Base-by-base conservation (phyloP, 2,113 vertebrate species). In the Microcebus tavaratra region DNA sequence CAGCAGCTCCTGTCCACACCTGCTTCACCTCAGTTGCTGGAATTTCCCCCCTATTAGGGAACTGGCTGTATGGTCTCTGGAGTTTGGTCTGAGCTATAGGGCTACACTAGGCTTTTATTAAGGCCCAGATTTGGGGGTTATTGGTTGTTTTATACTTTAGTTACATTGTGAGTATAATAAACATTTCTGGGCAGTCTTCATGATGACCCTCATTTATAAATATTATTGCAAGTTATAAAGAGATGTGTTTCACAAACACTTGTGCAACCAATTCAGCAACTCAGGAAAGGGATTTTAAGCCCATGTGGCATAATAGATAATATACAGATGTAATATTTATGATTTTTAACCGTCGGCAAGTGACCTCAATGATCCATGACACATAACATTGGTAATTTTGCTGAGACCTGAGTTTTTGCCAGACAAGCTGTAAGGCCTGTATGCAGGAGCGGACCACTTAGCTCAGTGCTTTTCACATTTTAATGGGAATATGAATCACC, bases 381-480 rank as follows among this genome's bases (percentile, higher is more conserved):
- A 57, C 36, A 85, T 57, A 82, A 76, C 20, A 34, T 4, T 79
- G 36, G 3, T 57, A 42, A 63, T 95, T 92, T 94, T 95, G 48
- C 78, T 82, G 90, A 95, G 88, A 88, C 29, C 36, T 84, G 39
- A 72, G 63, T 81, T 96, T 96, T 87, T 14, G 15, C 76, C 59
- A 72, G 61, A 31, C 1, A 31, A 73, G 5, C n/a, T 83, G 11
- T 57, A 21, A 55, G 18, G 25, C 4, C 48, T 70, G 2, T 55
- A 23, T 15, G 34, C 36, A 84, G 55, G 14, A 76, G 12, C 6
- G 45, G 1, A 31, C 8, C 29, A 7, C 29, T 76, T 61, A 91
- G 84, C 65, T 96, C 50, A 72, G 20, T 83, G 75, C 27, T 88
- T 87, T 88, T 96, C 20, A 39, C 11, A 72, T 83, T 94, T 92